phyloP scores from a whole-genome alignment of 2,797 vertebrate genomes.

The Onychomys arenicola region DNA sequence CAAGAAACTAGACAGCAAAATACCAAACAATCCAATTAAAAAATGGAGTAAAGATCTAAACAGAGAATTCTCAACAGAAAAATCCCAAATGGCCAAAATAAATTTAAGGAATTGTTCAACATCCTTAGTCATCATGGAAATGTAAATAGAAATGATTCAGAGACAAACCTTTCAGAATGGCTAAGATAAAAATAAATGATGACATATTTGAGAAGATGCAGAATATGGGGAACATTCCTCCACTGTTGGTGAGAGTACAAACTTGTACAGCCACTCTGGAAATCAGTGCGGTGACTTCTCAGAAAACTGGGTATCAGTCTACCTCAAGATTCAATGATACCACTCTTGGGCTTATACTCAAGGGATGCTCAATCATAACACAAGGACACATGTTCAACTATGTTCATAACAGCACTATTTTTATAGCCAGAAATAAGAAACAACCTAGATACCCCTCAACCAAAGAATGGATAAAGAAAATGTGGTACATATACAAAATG shows the following conservation, averaged over 20 bases:
- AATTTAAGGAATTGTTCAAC: too few species aligned
- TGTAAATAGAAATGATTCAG: too few species aligned
- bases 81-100: too few species aligned
- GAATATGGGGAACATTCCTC: neutral
- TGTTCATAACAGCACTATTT: neutral
- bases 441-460: neutral
- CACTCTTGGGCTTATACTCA: neutral
- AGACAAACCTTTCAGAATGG: neutral
- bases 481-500: neutral
- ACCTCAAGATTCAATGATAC: neutral
- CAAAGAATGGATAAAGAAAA: neutral
- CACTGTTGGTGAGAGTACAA: neutral
- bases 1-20: neutral
- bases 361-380: accelerated
- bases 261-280: neutral
- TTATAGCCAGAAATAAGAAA: neutral
- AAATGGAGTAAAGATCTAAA: neutral
- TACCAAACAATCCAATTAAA: neutral
- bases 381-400: neutral
- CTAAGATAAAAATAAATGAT: neutral
- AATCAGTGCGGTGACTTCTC: neutral
- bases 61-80: neutral
- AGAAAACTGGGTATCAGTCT: neutral
- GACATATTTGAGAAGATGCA: neutral
- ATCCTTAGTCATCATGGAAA: too few species aligned